A percentile compares a stretch with the other conserved stretches of the same genome.
Evolutionary conservation across 2,888 invertebrate species (phyloP).

Genomic region (Leptura quadrifasciata): DNA sequence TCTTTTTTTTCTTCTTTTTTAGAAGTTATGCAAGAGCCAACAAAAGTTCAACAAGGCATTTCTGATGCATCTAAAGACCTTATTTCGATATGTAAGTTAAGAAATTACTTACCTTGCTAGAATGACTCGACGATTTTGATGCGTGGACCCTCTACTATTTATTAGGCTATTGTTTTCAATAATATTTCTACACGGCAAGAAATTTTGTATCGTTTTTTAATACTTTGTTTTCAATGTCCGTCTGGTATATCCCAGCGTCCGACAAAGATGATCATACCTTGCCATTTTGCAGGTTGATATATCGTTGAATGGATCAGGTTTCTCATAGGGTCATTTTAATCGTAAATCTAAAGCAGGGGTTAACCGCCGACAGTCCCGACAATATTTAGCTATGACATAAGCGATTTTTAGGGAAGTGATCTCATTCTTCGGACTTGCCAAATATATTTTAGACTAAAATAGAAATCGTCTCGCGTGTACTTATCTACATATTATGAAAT

Average conservation of each 20-base stretch:
- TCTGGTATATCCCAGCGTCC: not conserved
- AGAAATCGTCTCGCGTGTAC: constrained; percentile 30
- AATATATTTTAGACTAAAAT: constrained; percentile 40
- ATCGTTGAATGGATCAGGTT: constrained; percentile 11
- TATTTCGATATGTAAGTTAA: too few relatives aligned
- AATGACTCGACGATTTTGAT: too few relatives aligned
- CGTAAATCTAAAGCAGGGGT: constrained; percentile 31
- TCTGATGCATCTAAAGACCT: too few relatives aligned
- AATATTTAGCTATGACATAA: constrained; percentile 52
- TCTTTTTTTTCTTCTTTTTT: too few relatives aligned
- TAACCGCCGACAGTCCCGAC: constrained; percentile 36
- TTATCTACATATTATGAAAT: constrained; percentile 31
- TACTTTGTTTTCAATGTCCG: not conserved
- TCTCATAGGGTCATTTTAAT: constrained; percentile 16
- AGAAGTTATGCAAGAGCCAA: too few relatives aligned
- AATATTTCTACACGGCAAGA: too few relatives aligned
- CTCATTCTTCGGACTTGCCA: constrained; percentile 53
- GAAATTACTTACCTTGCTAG: too few relatives aligned
- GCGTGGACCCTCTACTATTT: too few relatives aligned
- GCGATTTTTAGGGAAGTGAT: constrained; percentile 56
- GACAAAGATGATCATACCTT: not conserved
- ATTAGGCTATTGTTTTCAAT: too few relatives aligned
- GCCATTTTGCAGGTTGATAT: constrained; percentile 11
- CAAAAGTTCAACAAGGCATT: too few relatives aligned
- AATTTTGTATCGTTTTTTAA: too few relatives aligned